Evolutionary conservation across 2,888 invertebrate genomes (phyloP).

Genomic region (Electrophaes corylata): DNA sequence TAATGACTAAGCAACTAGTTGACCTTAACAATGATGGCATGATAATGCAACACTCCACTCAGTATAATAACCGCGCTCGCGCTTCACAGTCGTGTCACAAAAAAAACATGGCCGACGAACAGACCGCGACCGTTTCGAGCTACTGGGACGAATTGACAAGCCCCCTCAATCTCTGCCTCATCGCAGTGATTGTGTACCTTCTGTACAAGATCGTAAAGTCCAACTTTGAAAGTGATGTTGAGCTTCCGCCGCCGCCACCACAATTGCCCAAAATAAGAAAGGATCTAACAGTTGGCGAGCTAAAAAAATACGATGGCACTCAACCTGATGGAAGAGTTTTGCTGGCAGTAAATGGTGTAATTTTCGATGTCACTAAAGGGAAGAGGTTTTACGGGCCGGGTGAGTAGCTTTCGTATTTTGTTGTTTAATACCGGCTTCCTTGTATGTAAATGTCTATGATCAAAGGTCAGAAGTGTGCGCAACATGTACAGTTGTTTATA

Average conservation of each 20-base stretch:
- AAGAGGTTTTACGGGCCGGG: slow-evolving; percentile 97
- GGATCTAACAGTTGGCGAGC: slow-evolving; percentile 95
- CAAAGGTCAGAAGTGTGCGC: slow-evolving; percentile 37
- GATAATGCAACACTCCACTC: slow-evolving; percentile 46
- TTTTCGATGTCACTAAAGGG: slow-evolving; percentile 97
- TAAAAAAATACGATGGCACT: slow-evolving; percentile 92
- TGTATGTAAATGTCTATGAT: slow-evolving; percentile 29
- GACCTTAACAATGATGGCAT: slow-evolving; percentile 51
- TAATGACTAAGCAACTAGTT: slow-evolving; percentile 38
- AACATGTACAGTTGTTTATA: slow-evolving; percentile 10
- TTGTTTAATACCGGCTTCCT: slow-evolving; percentile 31
- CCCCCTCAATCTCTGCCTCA: slow-evolving; percentile 69
- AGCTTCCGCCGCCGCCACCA: slow-evolving; percentile 73
- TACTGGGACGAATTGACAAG: slow-evolving; percentile 77
- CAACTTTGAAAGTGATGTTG: slow-evolving; percentile 67
- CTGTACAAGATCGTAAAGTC: slow-evolving; percentile 86
- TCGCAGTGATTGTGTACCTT: slow-evolving; percentile 76
- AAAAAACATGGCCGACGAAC: slow-evolving; percentile 42
- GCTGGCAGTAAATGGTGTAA: slow-evolving; percentile 95
- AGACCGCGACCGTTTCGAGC: slow-evolving; percentile 51
- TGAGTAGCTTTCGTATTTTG: slow-evolving; percentile 67
- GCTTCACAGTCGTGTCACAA: slow-evolving; percentile 44
- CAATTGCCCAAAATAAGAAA: slow-evolving; percentile 91
- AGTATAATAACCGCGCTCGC: slow-evolving; percentile 43
- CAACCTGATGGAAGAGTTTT: slow-evolving; percentile 94